Conservation (phyloP, 2,113 vertebrate species). For the Leuciscus idus region DNA sequence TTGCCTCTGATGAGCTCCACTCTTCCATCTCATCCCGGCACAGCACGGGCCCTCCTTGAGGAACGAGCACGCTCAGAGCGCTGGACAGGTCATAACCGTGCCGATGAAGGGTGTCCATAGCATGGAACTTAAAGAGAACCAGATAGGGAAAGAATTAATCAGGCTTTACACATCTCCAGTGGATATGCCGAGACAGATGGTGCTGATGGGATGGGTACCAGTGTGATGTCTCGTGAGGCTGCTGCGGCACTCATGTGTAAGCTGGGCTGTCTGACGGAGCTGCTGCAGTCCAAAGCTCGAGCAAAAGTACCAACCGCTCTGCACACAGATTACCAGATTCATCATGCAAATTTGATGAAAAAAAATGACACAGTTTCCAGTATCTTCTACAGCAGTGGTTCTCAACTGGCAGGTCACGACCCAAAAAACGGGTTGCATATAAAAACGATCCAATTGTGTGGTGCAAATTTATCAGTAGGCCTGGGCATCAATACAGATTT, state of each 20-base stretch:
- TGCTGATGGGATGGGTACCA: slow-evolving; percentile 74
- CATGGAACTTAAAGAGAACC: slow-evolving; percentile 83
- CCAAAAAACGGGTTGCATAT: not conserved
- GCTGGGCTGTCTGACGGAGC: slow-evolving; percentile 94
- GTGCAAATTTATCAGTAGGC: not conserved
- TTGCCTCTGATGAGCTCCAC: slow-evolving; percentile 97
- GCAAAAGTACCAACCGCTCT: slow-evolving; percentile 96
- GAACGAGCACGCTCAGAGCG: slow-evolving; percentile 91
- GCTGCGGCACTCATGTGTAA: slow-evolving; percentile 98
- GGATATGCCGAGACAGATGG: not conserved
- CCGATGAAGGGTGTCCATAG: slow-evolving; percentile 94
- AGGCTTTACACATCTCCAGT: not conserved
- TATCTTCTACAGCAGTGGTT: not conserved
- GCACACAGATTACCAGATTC: slow-evolving; percentile 40
- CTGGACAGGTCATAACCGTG: slow-evolving; percentile 93
- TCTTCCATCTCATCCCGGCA: slow-evolving; percentile 99
- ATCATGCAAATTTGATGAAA: not conserved
- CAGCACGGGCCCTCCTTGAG: slow-evolving; percentile 92
- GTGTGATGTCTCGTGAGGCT: slow-evolving; percentile 94
- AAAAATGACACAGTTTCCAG: not conserved
- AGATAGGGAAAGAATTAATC: not conserved
- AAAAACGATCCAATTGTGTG: not conserved
- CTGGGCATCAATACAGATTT: not conserved
- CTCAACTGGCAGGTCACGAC: not conserved
- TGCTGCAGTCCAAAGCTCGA: slow-evolving; percentile 94